Evolutionary conservation across 2,113 vertebrate genomes (phyloP).

Genomic region (Cardinalis cardinalis): DNA sequence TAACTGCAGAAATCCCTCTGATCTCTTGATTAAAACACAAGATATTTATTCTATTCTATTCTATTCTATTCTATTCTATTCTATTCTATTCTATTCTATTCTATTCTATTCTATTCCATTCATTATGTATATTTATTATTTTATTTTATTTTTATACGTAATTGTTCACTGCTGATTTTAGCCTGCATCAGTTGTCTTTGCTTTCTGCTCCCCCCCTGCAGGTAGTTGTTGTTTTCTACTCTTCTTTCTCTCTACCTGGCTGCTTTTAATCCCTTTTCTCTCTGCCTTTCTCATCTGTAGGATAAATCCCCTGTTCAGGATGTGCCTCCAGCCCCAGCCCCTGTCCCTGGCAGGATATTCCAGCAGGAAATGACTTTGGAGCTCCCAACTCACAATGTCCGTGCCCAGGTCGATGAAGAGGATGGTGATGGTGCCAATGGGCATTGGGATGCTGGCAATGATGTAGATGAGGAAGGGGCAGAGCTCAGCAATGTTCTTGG

Average conservation of each 20-base stretch:
- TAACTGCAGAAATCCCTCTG: background rate
- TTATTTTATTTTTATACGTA: background rate
- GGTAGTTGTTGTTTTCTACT: background rate
- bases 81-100: no score
- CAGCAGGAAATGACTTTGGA: background rate
- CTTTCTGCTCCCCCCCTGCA: background rate
- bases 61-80: no score
- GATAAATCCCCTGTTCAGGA: background rate
- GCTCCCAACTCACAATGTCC: conserved; percentile 73
- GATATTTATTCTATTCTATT: background rate
- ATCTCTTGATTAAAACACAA: background rate
- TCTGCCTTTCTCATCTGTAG: background rate
- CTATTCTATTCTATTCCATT: no score
- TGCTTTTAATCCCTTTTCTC: background rate
- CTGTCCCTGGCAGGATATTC: background rate
- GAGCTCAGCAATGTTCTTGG: conserved; percentile 82
- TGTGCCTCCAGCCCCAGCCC: background rate
- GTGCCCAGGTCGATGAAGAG: conserved; percentile 82
- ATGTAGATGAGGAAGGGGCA: conserved; percentile 82
- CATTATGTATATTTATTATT: no score
- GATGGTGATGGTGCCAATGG: conserved; percentile 82
- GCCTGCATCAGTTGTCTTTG: background rate
- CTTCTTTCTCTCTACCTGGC: background rate
- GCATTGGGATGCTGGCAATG: conserved; percentile 73
- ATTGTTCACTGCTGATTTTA: background rate